Conservation (phyloP, 2,797 vertebrate species). For the Thripadectes ignobilis region DNA sequence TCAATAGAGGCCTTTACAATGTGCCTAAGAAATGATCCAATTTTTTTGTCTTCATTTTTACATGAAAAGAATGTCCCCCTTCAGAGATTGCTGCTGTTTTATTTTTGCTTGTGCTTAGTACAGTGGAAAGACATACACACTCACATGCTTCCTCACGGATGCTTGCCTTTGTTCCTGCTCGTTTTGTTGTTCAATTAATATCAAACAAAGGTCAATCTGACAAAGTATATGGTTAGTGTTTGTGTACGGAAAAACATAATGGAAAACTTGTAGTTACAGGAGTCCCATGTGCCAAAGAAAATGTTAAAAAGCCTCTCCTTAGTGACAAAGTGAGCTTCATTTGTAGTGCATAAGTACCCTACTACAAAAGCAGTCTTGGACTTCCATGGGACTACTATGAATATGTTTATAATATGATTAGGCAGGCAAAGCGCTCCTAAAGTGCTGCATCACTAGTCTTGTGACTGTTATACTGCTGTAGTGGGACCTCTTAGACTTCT, state of each 20-base stretch:
- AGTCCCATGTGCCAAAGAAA: slow-evolving; percentile 50
- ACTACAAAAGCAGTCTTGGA: slow-evolving; percentile 61
- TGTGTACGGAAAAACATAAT: slow-evolving; percentile 45
- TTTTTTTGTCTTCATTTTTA: neutral
- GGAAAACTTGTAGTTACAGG: slow-evolving; percentile 50
- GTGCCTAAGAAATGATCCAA: neutral
- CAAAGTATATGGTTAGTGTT: slow-evolving; percentile 33
- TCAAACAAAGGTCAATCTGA: slow-evolving; percentile 66
- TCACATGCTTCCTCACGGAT: neutral
- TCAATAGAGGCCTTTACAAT: neutral
- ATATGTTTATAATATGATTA: slow-evolving; percentile 76
- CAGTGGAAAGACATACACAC: neutral
- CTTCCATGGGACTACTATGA: slow-evolving; percentile 72
- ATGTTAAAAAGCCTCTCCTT: slow-evolving; percentile 63
- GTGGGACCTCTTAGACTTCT: slow-evolving; percentile 71
- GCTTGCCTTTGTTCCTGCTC: slow-evolving; percentile 13
- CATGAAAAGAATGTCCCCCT: neutral
- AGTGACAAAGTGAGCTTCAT: slow-evolving; percentile 66
- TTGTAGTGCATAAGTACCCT: slow-evolving; percentile 56
- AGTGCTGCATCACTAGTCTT: slow-evolving; percentile 68
- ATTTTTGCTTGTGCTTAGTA: neutral
- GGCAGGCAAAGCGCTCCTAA: slow-evolving; percentile 60
- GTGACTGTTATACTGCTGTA: slow-evolving; percentile 68
- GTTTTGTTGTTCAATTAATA: slow-evolving; percentile 56
- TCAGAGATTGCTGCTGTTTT: neutral